phyloP scores from a whole-genome alignment of 2,797 vertebrate species.

The Hemibagrus guttatus region DNA sequence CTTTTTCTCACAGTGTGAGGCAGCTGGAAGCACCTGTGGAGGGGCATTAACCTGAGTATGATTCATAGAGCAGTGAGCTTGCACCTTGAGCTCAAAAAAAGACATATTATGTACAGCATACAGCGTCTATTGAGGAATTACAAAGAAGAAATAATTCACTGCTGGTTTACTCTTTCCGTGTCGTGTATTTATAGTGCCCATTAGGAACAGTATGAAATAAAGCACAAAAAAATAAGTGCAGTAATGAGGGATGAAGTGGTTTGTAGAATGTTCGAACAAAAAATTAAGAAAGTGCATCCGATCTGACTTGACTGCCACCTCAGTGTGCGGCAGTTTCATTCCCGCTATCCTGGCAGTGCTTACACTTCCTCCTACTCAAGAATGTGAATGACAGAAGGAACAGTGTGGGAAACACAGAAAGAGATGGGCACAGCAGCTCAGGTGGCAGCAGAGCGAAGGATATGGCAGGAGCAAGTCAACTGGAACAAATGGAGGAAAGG shows the following conservation, averaged over 20 bases:
- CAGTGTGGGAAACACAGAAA: neutral
- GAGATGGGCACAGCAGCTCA: neutral
- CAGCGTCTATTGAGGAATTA: neutral
- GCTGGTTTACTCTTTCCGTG: neutral
- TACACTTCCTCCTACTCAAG: conserved; percentile 6
- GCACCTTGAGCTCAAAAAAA: neutral
- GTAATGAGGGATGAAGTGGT: neutral
- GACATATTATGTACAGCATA: neutral
- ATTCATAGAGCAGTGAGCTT: conserved; percentile 10
- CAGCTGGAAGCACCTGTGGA: neutral
- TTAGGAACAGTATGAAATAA: neutral
- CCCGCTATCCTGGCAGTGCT: conserved; percentile 12
- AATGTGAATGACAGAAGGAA: neutral
- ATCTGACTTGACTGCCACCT: neutral
- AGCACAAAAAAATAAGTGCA: neutral
- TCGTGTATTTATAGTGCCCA: neutral
- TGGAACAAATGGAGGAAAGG: conserved; percentile 10
- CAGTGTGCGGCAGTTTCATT: neutral
- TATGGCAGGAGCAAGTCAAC: conserved; percentile 14
- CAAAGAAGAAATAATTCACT: neutral
- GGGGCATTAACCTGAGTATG: conserved; percentile 2
- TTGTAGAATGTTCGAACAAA: neutral
- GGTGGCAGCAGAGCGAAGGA: conserved; percentile 7
- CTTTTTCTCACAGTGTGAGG: conserved; percentile 7
- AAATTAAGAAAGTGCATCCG: neutral